Conservation (phyloP, 2,113 vertebrate genomes). For the Rana temporaria region DNA sequence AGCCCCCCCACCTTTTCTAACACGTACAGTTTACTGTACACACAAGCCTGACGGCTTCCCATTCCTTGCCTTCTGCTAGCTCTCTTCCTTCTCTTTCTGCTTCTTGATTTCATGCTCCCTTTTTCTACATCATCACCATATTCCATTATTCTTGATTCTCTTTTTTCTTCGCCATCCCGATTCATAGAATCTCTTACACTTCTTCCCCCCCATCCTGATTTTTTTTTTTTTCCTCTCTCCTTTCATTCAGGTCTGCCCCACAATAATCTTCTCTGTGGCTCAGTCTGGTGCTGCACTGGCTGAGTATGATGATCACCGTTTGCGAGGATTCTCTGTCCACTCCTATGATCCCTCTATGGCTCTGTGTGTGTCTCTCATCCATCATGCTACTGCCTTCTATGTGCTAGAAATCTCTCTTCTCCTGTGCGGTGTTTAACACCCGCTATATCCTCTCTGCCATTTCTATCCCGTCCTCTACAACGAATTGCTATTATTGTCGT, state of each 20-base stretch:
- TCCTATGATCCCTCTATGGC: not conserved
- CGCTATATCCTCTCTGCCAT: not conserved
- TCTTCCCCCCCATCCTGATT: constrained; percentile 17
- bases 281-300: constrained; percentile 34
- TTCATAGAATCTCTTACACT: constrained; percentile 9
- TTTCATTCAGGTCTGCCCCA: constrained; percentile 49
- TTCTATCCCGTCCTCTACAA: not conserved
- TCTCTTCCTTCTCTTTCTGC: constrained; percentile 2
- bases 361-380: constrained; percentile 1
- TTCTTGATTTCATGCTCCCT: not conserved
- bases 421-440: constrained; percentile 11
- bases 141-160: not conserved
- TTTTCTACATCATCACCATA: not conserved
- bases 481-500: not conserved
- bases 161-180: not conserved
- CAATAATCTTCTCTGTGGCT: constrained; percentile 48
- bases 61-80: constrained; percentile 10
- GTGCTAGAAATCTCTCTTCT: constrained; percentile 25
- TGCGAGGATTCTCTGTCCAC: constrained; percentile 12
- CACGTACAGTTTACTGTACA: constrained; percentile 34
- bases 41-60: constrained; percentile 18
- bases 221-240: not conserved
- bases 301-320: constrained; percentile 11
- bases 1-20: constrained; percentile 14
- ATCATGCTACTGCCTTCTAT: constrained; percentile 21